Percentiles rank a stretch among this genome's conserved stretches.
Conservation (phyloP, 2,888 invertebrate species). For the Scaptomyza parva region DNA sequence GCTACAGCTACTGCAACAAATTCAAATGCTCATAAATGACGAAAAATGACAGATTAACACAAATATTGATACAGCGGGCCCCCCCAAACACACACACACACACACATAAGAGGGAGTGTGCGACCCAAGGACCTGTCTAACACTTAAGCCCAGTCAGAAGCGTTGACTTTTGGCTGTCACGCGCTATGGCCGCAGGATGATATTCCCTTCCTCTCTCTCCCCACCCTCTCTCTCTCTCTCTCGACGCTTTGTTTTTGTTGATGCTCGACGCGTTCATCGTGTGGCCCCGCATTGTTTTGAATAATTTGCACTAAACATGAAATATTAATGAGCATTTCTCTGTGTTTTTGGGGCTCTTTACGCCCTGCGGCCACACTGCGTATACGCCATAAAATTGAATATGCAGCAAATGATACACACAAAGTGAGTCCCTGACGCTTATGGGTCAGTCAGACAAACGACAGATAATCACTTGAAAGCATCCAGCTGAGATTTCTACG, state of each 20-base stretch:
- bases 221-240: not conserved
- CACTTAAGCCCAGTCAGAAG: slow-evolving; percentile 56
- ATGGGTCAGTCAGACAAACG: slow-evolving; percentile 17
- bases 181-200: slow-evolving; percentile 57
- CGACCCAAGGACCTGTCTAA: slow-evolving; percentile 43
- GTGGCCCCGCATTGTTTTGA: slow-evolving; percentile 72
- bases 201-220: not conserved
- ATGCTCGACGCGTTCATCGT: slow-evolving; percentile 65
- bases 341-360: slow-evolving; percentile 7
- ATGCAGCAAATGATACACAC: slow-evolving; percentile 67
- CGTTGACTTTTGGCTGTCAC: slow-evolving; percentile 66
- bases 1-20: slow-evolving; percentile 53
- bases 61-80: slow-evolving; percentile 75
- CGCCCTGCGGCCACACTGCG: slow-evolving; percentile 51
- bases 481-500: slow-evolving; percentile 55
- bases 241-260: slow-evolving; percentile 48
- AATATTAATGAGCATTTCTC: slow-evolving; percentile 76
- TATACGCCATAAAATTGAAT: slow-evolving; percentile 78
- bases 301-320: slow-evolving; percentile 79
- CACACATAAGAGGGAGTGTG: slow-evolving; percentile 2
- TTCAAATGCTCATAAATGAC: slow-evolving; percentile 79
- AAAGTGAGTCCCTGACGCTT: slow-evolving; percentile 29
- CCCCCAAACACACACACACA: slow-evolving; percentile 7
- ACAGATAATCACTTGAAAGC: slow-evolving; percentile 59
- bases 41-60: slow-evolving; percentile 81